Conservation (phyloP, 2,797 vertebrate species). For the Danio tinwini region DNA sequence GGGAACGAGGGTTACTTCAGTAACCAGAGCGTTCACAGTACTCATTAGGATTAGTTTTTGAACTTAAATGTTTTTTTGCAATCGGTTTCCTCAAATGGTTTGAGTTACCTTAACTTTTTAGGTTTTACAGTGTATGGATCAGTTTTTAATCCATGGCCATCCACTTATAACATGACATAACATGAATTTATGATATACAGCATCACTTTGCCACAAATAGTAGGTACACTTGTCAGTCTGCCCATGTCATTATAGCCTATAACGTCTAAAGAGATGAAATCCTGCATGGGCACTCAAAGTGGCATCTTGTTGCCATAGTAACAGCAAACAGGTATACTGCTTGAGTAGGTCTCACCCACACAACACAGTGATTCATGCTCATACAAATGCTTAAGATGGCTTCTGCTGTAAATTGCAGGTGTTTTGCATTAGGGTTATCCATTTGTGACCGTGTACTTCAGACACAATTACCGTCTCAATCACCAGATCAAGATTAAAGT, state of each 20-base stretch:
- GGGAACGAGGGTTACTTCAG: no score
- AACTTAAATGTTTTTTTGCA: no score
- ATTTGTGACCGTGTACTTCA: neutral
- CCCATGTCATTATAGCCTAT: neutral
- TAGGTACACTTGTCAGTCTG: neutral
- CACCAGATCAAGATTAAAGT: neutral
- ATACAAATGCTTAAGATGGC: slow-evolving; percentile 1
- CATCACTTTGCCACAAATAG: neutral
- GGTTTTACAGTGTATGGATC: no score
- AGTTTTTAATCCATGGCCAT: neutral
- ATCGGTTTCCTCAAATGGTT: no score
- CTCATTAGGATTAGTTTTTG: no score
- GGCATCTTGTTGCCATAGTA: slow-evolving; percentile 52
- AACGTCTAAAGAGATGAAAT: neutral
- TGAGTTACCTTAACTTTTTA: no score
- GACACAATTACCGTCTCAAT: neutral
- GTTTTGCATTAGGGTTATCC: neutral
- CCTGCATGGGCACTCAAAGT: slow-evolving; percentile 15
- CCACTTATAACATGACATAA: no score
- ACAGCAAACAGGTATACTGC: slow-evolving; percentile 40
- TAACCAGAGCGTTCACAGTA: no score
- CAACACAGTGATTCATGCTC: neutral
- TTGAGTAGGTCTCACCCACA: slow-evolving; percentile 15
- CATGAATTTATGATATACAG: neutral
- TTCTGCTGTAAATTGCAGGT: slow-evolving; percentile 22